Evolutionary conservation across 2,113 vertebrate species (phyloP).

Genomic region (Manacus vitellinus): DNA sequence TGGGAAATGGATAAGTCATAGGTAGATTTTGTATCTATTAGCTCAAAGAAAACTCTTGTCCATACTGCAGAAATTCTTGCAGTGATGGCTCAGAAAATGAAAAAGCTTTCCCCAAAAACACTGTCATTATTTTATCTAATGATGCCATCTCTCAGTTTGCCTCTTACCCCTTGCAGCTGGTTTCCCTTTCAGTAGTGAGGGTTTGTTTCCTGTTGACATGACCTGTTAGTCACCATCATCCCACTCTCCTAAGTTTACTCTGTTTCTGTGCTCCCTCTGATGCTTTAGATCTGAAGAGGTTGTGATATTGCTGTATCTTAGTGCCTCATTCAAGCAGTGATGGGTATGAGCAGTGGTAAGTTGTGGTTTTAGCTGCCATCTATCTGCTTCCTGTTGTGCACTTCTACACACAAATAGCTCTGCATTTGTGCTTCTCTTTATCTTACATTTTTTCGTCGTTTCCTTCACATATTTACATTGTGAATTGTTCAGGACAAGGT

Average conservation of each 20-base stretch:
- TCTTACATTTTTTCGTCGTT: not conserved
- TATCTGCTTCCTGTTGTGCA: not conserved
- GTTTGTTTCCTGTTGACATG: not conserved
- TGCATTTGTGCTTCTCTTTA: not conserved
- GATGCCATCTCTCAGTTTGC: not conserved
- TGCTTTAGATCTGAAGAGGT: not conserved
- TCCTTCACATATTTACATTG: not conserved
- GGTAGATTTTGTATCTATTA: not conserved
- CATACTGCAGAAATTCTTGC: not conserved
- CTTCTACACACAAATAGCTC: not conserved
- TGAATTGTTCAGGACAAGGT: not conserved
- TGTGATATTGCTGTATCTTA: accelerated
- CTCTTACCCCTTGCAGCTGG: accelerated
- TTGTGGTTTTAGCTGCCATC: not conserved
- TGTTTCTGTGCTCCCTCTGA: not conserved
- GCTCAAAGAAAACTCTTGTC: not conserved
- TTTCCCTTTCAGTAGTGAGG: not conserved
- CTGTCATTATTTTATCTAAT: not conserved
- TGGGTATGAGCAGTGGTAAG: not conserved
- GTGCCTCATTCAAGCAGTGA: not conserved
- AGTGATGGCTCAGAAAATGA: not conserved
- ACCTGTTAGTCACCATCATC: not conserved
- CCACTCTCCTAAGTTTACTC: not conserved
- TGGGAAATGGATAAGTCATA: not conserved
- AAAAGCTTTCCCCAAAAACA: not conserved